phyloP scores from a whole-genome alignment of 1,140 invertebrate genomes.

The Heterodera carotae region DNA sequence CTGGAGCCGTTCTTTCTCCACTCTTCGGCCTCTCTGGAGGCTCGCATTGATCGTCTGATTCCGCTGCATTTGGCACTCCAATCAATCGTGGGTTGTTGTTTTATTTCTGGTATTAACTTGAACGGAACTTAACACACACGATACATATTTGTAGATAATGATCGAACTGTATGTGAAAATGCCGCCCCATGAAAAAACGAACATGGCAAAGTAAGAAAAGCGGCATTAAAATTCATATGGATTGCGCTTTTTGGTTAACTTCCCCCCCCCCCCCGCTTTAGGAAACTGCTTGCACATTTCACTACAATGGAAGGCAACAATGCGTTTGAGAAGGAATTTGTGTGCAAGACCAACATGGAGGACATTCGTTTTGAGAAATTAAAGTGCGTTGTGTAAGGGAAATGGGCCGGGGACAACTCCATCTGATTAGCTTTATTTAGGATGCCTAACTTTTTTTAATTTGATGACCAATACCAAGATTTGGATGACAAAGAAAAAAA shows the following conservation, averaged over 20 bases:
- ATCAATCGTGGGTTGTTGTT: slow-evolving; percentile 22
- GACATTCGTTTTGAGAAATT: slow-evolving; percentile 34
- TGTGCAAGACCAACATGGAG: slow-evolving; percentile 31
- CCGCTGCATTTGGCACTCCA: slow-evolving; percentile 41
- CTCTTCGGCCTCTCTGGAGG: slow-evolving; percentile 12
- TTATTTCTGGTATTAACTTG: neutral
- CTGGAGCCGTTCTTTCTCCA: slow-evolving; percentile 35
- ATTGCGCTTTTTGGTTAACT: neutral
- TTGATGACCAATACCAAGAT: too few relatives aligned
- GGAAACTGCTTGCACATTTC: slow-evolving; percentile 34
- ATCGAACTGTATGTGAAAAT: slow-evolving; percentile 31
- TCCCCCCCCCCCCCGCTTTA: slow-evolving; percentile 4
- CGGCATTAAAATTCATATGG: too few relatives aligned
- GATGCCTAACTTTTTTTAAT: too few relatives aligned
- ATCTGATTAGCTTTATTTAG: too few relatives aligned
- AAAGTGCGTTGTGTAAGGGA: too few relatives aligned
- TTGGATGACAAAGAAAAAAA: too few relatives aligned
- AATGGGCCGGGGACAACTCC: too few relatives aligned
- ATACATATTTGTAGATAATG: slow-evolving; percentile 30
- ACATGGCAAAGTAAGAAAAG: slow-evolving; percentile 33
- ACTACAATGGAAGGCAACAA: slow-evolving; percentile 25
- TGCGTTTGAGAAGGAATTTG: slow-evolving; percentile 33
- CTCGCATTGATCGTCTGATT: slow-evolving; percentile 35
- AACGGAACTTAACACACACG: neutral
- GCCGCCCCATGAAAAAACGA: slow-evolving; percentile 29